Conservation (phyloP, 1,140 invertebrate species). For the Lanistes nyassanus region DNA sequence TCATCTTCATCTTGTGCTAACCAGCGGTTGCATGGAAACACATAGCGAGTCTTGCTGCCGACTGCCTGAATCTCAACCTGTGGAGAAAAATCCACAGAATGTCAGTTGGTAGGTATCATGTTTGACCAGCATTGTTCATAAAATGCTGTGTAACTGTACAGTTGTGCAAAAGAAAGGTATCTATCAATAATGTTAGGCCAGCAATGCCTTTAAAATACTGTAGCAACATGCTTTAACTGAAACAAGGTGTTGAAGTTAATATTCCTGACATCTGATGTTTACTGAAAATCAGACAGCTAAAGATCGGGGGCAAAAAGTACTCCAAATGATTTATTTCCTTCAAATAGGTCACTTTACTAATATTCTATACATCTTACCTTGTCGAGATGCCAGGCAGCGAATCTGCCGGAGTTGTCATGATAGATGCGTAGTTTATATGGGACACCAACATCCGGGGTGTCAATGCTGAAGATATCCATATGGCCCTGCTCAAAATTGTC, state of each 20-base stretch:
- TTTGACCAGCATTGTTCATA: neutral
- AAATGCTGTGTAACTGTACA: neutral
- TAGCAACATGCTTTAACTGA: neutral
- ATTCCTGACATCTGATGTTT: no score
- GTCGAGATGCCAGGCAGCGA: conserved; percentile 64
- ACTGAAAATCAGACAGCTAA: no score
- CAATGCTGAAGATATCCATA: conserved; percentile 61
- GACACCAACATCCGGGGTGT: conserved; percentile 57
- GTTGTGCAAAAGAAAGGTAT: neutral
- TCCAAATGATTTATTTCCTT: no score
- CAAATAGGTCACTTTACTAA: no score
- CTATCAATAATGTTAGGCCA: neutral
- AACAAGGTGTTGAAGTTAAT: no score
- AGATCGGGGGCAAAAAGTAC: no score
- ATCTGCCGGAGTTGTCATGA: conserved; percentile 62
- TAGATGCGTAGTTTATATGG: conserved; percentile 65
- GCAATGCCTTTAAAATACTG: neutral
- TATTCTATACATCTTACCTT: no score
- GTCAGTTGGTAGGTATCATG: neutral
- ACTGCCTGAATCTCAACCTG: conserved; percentile 65
- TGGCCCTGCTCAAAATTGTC: conserved; percentile 64
- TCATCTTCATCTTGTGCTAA: conserved; percentile 65
- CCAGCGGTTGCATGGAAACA: conserved; percentile 65
- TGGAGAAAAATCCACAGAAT: conserved; percentile 2
- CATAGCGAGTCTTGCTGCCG: conserved; percentile 55